Evolutionary conservation across 2,888 invertebrate genomes (phyloP).

Genomic region (Mimumesa dahlbomi): DNA sequence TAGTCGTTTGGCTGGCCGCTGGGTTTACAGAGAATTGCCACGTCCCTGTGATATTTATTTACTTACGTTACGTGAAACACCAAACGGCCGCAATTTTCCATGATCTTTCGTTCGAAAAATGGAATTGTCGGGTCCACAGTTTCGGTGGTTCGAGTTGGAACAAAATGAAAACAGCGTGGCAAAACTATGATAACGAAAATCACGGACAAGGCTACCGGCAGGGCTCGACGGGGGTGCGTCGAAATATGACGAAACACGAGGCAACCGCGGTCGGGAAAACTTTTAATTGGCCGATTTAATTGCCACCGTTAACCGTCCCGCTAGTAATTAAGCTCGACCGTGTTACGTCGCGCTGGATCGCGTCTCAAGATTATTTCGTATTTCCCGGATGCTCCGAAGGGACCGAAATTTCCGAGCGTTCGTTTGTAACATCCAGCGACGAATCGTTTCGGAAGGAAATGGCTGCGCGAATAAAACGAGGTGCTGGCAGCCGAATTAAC

Average conservation of each 20-base stretch:
- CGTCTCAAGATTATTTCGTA: slow-evolving; percentile 39
- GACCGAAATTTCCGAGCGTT: background rate
- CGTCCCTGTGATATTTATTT: too few relatives aligned
- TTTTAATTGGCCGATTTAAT: slow-evolving; percentile 64
- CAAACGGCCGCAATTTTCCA: too few relatives aligned
- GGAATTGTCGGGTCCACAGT: too few relatives aligned
- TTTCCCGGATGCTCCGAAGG: background rate
- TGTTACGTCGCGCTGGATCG: slow-evolving; percentile 28
- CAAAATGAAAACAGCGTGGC: too few relatives aligned
- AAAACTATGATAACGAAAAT: background rate
- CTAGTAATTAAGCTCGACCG: slow-evolving; percentile 49
- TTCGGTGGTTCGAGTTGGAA: too few relatives aligned
- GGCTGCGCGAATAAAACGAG: background rate
- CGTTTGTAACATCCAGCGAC: slow-evolving; percentile 26
- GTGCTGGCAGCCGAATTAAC: slow-evolving; percentile 5
- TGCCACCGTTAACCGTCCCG: slow-evolving; percentile 33
- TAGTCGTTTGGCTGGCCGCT: too few relatives aligned
- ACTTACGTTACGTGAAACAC: too few relatives aligned
- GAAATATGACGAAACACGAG: slow-evolving; percentile 1
- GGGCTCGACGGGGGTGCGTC: too few relatives aligned
- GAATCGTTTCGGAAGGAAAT: slow-evolving; percentile 25
- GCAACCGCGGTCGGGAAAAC: slow-evolving; percentile 40
- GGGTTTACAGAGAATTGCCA: too few relatives aligned
- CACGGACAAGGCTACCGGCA: background rate
- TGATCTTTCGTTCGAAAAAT: too few relatives aligned